phyloP scores from a whole-genome alignment of 2,888 invertebrate genomes.

The Gymnoscelis rufifasciata region DNA sequence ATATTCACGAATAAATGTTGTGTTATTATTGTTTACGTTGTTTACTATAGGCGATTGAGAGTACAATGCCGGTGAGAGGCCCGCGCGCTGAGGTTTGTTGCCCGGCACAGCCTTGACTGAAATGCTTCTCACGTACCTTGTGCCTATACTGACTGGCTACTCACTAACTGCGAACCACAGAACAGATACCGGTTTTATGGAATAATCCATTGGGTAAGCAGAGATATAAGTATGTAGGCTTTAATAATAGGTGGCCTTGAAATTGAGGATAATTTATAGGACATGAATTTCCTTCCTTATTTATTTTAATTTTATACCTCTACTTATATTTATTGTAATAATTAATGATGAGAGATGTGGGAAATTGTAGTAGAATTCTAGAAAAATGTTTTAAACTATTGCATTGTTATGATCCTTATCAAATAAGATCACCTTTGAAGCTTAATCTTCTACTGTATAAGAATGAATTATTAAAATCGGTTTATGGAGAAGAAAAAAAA shows the following conservation, averaged over 20 bases:
- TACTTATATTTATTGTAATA: no score
- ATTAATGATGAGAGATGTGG: no score
- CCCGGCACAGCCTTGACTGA: constrained; percentile 32
- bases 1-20: constrained; percentile 34
- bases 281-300: neutral
- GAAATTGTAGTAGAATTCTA: no score
- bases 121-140: constrained; percentile 12
- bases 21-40: constrained; percentile 19
- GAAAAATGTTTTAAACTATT: no score
- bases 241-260: no score
- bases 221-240: no score
- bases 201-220: constrained; percentile 7
- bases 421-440: no score
- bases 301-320: no score
- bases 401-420: no score
- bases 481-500: no score
- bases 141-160: neutral
- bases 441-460: no score
- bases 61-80: constrained; percentile 41
- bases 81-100: constrained; percentile 20
- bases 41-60: constrained; percentile 30
- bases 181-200: constrained; percentile 22
- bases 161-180: constrained; percentile 6
- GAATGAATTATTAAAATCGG: no score
- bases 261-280: constrained; percentile 1